Evolutionary conservation across 2,888 invertebrate genomes (phyloP), one percentile per base, ranked within the genome.

Genomic region (Spicauda simplicius): DNA sequence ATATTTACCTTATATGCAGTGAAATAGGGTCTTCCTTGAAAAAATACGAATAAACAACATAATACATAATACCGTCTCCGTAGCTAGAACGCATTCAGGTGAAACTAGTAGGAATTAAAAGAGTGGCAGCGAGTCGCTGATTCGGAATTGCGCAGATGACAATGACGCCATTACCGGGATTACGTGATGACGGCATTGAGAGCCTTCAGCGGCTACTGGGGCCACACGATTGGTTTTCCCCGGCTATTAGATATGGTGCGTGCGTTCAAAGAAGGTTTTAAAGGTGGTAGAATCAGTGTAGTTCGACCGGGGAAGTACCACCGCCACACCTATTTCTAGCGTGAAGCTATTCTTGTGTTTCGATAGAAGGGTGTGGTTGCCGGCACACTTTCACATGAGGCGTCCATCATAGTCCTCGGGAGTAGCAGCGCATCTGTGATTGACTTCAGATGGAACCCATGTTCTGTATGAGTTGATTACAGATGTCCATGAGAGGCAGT

Each of bases 101-200:
- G 48, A 41, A 60, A 60, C 55, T 66, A 60, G 55, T 50, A 19
- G 66, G 48, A 66, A 66, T 60, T 55, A 60, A 66, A 66, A 66
- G 54, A 60, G 65, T 56, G 56, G 61, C 67, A 62, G 57, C 61
- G 52, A 61, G 20, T 62, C 61, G 69, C 62, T 73, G 72, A 73
- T 76, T 73, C 75, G 76, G 76, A 76, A 77, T 76, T 75, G 77
- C 75, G 76, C 66, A 72, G 59, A 71, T 73, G 73, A 79, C 79
- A 80, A 79, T 79, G 76, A 73, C 74, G 75, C 78, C 78, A 79
- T 79, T 78, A 80, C 76, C 60, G 74, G 72, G 74, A 79, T 77
- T 78, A 73, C 74, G 72, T 72, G 65, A 71, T 66, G 65, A 66
- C 65, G 48, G 60, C 66, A 56, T 55, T 66, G 66, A 66, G 59